phyloP scores from a whole-genome alignment of 2,113 vertebrate species.

The Setophaga kirtlandii region DNA sequence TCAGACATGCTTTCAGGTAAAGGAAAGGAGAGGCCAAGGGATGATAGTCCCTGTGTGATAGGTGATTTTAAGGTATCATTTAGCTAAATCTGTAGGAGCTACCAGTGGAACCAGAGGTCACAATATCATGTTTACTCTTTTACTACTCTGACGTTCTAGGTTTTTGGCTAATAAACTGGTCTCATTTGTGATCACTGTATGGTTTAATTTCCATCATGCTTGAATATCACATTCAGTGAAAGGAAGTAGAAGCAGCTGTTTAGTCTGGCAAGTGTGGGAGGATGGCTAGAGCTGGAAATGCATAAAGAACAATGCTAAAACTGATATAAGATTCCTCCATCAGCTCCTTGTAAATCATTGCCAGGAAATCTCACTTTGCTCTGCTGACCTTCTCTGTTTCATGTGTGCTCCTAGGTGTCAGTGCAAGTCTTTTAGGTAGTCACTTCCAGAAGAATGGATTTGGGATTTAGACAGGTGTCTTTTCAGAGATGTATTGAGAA shows the following conservation, averaged over 20 bases:
- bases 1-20: background rate
- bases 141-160: background rate
- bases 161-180: constrained; percentile 32
- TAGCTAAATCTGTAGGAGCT: background rate
- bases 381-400: background rate
- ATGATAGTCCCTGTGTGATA: background rate
- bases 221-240: background rate
- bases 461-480: background rate
- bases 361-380: background rate
- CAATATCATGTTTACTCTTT: background rate
- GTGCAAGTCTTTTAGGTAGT: background rate
- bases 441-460: background rate
- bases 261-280: background rate
- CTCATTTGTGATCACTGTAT: background rate
- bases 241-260: constrained; percentile 14
- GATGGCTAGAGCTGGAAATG: background rate
- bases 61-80: background rate
- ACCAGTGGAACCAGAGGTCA: background rate
- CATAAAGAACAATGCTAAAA: background rate
- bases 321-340: background rate
- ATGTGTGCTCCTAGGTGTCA: background rate
- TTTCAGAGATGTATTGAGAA: background rate
- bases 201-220: constrained; percentile 32
- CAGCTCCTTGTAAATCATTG: background rate
- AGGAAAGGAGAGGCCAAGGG: background rate